These are phyloP conservation scores for Epirrita christyi DNA, from an alignment of 2,888 invertebrate species.

Conservation along the genomic window DNA sequence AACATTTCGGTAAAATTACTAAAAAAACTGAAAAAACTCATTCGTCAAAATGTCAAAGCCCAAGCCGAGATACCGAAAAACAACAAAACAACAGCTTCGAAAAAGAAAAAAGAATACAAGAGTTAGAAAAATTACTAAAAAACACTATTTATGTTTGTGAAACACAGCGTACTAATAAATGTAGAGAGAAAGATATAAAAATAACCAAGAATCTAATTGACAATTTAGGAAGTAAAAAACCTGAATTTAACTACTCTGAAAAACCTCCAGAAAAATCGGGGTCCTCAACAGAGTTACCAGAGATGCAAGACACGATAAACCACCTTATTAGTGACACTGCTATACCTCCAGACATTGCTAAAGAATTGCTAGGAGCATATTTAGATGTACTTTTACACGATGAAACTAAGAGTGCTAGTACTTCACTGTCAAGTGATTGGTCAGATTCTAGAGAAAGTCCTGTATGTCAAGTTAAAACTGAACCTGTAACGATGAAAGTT, in stretches of 20 bases:
- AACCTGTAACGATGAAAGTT: slow-evolving; percentile 55
- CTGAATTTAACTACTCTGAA: slow-evolving; percentile 32
- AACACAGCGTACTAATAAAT: slow-evolving; percentile 46
- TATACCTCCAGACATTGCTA: slow-evolving; percentile 60
- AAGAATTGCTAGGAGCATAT: slow-evolving; percentile 65
- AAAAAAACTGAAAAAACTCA: slow-evolving; percentile 19
- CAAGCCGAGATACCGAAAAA: slow-evolving; percentile 47
- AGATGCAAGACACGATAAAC: slow-evolving; percentile 66
- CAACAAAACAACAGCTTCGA: no score
- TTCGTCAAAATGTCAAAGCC: slow-evolving; percentile 28
- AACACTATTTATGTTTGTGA: slow-evolving; percentile 70
- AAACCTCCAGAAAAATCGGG: slow-evolving; percentile 46
- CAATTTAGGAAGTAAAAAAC: slow-evolving; percentile 52
- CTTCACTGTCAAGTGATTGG: slow-evolving; percentile 50
- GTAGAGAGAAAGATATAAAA: slow-evolving; percentile 62
- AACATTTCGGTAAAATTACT: slow-evolving; percentile 24
- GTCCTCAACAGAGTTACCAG: slow-evolving; percentile 58
- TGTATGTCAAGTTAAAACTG: slow-evolving; percentile 59
- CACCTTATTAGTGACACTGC: slow-evolving; percentile 63
- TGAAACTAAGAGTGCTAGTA: slow-evolving; percentile 45
- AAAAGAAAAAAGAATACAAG: slow-evolving; percentile 66
- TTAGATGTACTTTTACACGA: slow-evolving; percentile 59
- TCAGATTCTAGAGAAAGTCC: slow-evolving; percentile 36
- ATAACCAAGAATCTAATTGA: slow-evolving; percentile 65
- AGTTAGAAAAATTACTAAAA: slow-evolving; percentile 67